Percentiles rank a stretch among this genome's conserved stretches.
phyloP scores from a whole-genome alignment of 2,113 vertebrate genomes.

The Crotalus viridis region DNA sequence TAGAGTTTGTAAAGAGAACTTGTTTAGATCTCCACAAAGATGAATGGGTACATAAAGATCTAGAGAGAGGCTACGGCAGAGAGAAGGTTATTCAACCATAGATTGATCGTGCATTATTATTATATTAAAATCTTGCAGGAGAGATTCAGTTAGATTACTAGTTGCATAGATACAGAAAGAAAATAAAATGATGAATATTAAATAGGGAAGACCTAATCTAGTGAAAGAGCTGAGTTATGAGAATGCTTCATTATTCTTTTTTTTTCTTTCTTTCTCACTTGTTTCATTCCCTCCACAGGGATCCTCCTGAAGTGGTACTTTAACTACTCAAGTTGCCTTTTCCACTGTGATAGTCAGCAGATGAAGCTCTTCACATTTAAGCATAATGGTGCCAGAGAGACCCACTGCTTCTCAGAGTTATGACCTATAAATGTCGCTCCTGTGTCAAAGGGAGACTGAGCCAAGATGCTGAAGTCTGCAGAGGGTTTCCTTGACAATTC shows the following conservation, averaged over 20 bases:
- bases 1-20: not conserved
- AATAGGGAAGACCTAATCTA: slow-evolving; percentile 52
- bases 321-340: slow-evolving; percentile 73
- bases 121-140: slow-evolving; percentile 37
- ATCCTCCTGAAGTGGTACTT: slow-evolving; percentile 65
- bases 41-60: not conserved
- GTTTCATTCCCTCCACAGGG: slow-evolving; percentile 60
- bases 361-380: slow-evolving; percentile 74
- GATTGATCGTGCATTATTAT: slow-evolving; percentile 50
- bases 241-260: slow-evolving; percentile 67
- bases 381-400: slow-evolving; percentile 73
- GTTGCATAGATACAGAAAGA: slow-evolving; percentile 16
- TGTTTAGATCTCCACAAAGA: not conserved
- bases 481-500: slow-evolving; percentile 80
- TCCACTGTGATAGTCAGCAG: slow-evolving; percentile 72
- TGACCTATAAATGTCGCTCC: slow-evolving; percentile 71
- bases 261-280: slow-evolving; percentile 50
- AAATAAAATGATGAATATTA: slow-evolving; percentile 27
- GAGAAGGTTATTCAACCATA: not conserved
- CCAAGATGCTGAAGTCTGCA: slow-evolving; percentile 72
- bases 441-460: slow-evolving; percentile 61
- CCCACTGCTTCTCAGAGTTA: slow-evolving; percentile 72
- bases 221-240: slow-evolving; percentile 55
- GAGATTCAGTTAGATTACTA: not conserved
- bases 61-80: not conserved